Conservation (phyloP, 2,797 vertebrate genomes). For the Sciurus carolinensis region DNA sequence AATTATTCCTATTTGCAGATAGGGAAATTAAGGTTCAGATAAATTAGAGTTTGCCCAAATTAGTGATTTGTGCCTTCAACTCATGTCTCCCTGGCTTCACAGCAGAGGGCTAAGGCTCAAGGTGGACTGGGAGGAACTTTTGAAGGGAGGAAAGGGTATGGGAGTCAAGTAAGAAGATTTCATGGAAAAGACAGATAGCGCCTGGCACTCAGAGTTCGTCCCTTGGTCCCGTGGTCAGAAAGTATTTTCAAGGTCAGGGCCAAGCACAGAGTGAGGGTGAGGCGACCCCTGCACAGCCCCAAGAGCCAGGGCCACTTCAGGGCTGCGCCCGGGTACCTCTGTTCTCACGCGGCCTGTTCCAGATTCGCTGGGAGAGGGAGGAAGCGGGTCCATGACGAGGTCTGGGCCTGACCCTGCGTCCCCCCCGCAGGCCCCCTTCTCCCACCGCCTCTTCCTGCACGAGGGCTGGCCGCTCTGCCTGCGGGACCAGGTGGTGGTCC, state of each 20-base stretch:
- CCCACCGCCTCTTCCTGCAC: conserved; percentile 91
- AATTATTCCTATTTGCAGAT: not conserved
- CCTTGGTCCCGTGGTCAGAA: not conserved
- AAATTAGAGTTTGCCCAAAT: not conserved
- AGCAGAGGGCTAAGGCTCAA: not conserved
- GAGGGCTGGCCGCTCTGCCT: conserved; percentile 96
- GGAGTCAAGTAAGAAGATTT: not conserved
- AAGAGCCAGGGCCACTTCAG: not conserved
- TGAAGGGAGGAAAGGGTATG: not conserved
- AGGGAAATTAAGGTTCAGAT: not conserved
- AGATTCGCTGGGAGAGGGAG: not conserved
- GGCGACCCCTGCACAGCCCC: too few relatives aligned
- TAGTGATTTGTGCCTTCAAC: not conserved
- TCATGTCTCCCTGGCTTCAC: not conserved
- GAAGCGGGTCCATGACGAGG: not conserved
- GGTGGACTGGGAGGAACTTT: not conserved
- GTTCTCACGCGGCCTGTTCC: not conserved
- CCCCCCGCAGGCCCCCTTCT: conserved; percentile 91
- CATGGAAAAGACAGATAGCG: not conserved
- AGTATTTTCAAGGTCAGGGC: not conserved
- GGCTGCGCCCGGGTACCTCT: not conserved
- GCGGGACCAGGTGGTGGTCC: conserved; percentile 92
- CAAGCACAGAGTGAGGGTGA: not conserved
- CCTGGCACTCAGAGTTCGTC: not conserved
- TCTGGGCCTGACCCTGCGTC: not conserved